A percentile compares a stretch with the other conserved stretches of the same genome.
These are phyloP conservation scores for Allacma fusca DNA, from an alignment of 2,888 invertebrate genomes.

Conservation along the genomic window DNA sequence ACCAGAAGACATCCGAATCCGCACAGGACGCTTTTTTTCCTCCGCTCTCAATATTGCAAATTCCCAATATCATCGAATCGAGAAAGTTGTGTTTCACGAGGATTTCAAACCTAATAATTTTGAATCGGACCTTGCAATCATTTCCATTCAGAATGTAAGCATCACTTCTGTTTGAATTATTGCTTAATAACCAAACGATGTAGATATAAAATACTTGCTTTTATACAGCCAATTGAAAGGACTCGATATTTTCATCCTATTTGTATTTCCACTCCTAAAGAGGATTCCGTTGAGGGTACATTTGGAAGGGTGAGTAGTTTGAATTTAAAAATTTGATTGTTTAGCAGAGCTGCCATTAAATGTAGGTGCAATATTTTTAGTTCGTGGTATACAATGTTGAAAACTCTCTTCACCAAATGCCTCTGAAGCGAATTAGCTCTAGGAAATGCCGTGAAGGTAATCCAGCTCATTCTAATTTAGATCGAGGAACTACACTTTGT, in stretches of 20 bases:
- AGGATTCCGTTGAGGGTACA: background rate
- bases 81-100: background rate
- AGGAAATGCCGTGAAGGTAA: no score
- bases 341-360: no score
- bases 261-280: background rate
- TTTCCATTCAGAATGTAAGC: background rate
- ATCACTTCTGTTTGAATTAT: no score
- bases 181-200: no score
- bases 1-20: background rate
- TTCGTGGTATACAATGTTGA: no score
- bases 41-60: background rate
- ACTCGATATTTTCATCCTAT: background rate
- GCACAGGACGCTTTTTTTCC: background rate
- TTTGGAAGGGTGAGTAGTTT: background rate
- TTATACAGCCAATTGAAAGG: background rate
- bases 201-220: background rate
- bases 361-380: no score
- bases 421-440: no score
- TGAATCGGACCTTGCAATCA: slow-evolving; percentile 18
- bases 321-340: background rate
- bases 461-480: no score
- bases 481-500: no score
- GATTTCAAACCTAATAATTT: background rate
- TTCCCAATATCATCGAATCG: background rate
- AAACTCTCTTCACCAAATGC: no score